Base-by-base conservation (phyloP, 2,113 vertebrate species). In the Aspidoscelis tigris region DNA sequence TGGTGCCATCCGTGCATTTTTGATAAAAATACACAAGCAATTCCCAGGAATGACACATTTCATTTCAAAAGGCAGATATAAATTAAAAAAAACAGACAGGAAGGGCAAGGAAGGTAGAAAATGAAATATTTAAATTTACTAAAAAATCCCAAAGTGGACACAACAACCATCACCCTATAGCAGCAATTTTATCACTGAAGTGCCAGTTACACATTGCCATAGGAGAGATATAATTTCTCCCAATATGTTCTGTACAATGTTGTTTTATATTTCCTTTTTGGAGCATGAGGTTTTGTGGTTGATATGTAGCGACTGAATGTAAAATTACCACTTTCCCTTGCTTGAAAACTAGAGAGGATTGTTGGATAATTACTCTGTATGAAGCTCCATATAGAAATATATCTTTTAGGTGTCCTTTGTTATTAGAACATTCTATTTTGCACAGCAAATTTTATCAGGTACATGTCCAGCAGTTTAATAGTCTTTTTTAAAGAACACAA, bases 1-100 rank as follows among this genome's bases (percentile, higher is more conserved):
- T 84, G 87, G 43, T 82, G 70, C 47, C 83, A 65, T 79, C 84
- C 70, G 53, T 78, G 61, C 61, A 80, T 61, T 75, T 61, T 50
- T 22, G 44, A 73, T 66, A 74, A 75, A 68, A 80, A 58, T 39
- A 22, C 61, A 75, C 21, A 10, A 55, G 22, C 44, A 47, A 21
- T 74, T 78, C 64, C 73, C 73, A 84, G 70, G 69, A 71, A 73
- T 26, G 24, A 16, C 58, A 61, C 58, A 4, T 61, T 61, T 61
- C 58, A 61, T 18, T 61, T 61, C 26, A 64, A 21, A 79, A 7
- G 33, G 65, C 41, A 50, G 8, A 72, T 22, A 84, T 47, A 50
- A 26, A 43, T n/a, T 79, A 39, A 9, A 73, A 73, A 47, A 65
- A 73, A 61, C 43, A 20, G n/a, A 58, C 2, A 43, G 21, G 3